These are phyloP conservation scores for Chaitophorus viminalis DNA, from an alignment of 2,888 invertebrate species.

Conservation along the genomic window DNA sequence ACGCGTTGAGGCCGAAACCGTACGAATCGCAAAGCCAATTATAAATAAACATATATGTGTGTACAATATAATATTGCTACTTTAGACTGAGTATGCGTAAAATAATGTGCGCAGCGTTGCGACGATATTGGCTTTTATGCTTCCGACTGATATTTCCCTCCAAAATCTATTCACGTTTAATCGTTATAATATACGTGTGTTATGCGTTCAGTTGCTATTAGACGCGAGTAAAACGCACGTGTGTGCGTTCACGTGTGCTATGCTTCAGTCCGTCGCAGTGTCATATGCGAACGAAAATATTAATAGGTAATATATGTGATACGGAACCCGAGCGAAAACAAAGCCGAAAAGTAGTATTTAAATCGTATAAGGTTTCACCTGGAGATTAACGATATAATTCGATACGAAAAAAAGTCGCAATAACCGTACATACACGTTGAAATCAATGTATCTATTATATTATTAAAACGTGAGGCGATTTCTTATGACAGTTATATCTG, in stretches of 20 bases:
- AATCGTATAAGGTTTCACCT: constrained; percentile 6
- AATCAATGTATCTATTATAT: background rate
- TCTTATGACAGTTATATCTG: no score
- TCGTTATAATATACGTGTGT: no score
- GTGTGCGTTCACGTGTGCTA: background rate
- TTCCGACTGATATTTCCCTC: background rate
- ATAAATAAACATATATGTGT: background rate
- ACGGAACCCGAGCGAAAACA: background rate
- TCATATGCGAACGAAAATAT: background rate
- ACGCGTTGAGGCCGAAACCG: background rate
- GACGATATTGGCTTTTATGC: constrained; percentile 17
- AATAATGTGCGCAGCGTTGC: background rate
- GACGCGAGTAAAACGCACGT: background rate
- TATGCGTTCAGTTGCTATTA: no score
- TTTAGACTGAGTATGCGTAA: constrained; percentile 7
- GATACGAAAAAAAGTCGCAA: background rate
- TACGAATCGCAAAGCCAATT: constrained; percentile 20
- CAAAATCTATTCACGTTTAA: background rate
- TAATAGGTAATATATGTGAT: no score
- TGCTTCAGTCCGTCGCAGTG: background rate
- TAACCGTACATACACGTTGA: background rate
- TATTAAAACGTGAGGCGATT: no score
- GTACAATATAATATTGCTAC: background rate
- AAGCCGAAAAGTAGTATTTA: background rate
- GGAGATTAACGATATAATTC: background rate